phyloP scores from a whole-genome alignment of 1,140 invertebrate genomes.

The Calliphora vicina region DNA sequence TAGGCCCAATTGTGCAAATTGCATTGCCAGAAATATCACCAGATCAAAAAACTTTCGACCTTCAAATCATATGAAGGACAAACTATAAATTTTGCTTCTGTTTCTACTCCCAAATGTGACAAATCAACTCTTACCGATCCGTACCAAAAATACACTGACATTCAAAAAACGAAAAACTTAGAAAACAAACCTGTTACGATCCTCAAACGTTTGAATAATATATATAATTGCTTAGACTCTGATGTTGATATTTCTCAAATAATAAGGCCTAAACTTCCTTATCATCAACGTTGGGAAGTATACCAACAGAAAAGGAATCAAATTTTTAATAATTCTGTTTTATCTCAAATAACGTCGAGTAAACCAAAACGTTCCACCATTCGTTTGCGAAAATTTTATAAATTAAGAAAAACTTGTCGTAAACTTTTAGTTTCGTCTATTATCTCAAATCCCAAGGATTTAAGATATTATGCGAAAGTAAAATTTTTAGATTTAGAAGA shows the following conservation, averaged over 20 bases:
- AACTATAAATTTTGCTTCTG: too few species aligned
- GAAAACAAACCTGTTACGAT: too few species aligned
- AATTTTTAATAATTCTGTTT: neutral
- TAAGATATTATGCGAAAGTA: neutral
- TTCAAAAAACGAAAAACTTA: neutral
- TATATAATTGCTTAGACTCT: too few species aligned
- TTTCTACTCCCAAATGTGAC: too few species aligned
- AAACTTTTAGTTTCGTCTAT: constrained; percentile 8
- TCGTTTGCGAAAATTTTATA: neutral
- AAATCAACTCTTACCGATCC: too few species aligned
- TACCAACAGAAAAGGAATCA: neutral
- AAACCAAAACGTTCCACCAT: neutral
- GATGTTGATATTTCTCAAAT: neutral
- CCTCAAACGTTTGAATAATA: too few species aligned
- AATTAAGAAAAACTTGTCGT: neutral
- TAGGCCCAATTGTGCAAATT: neutral
- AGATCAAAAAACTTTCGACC: neutral
- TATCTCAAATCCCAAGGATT: neutral
- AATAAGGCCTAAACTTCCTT: neutral
- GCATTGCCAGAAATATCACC: neutral
- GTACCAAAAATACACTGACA: too few species aligned
- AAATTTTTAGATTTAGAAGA: constrained; percentile 10
- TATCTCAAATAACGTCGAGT: neutral
- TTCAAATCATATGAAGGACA: too few species aligned
- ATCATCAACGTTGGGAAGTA: neutral